phyloP scores from a whole-genome alignment of 1,140 invertebrate genomes.

The Drosophila sucinea region DNA sequence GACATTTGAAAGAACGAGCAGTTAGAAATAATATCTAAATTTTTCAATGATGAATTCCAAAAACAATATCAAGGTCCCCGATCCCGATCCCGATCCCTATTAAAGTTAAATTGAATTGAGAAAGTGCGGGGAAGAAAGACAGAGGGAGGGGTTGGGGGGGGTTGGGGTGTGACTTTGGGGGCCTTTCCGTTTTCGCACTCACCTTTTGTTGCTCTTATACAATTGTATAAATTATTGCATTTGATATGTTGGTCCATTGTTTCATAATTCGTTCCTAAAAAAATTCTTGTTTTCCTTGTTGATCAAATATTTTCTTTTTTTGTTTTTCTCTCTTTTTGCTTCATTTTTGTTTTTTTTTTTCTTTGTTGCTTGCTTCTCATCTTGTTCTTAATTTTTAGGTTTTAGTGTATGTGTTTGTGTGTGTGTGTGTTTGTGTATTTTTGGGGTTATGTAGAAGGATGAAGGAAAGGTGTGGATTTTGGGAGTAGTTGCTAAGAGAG shows the following conservation, averaged over 20 bases:
- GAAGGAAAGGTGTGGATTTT: conserved; percentile 3
- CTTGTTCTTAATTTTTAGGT: conserved; percentile 25
- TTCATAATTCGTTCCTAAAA: conserved; percentile 82
- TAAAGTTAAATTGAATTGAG: too few species aligned
- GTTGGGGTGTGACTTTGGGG: too few species aligned
- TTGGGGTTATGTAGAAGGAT: not conserved
- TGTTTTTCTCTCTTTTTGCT: conserved; percentile 21
- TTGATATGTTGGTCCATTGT: conserved; percentile 83
- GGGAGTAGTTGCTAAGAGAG: conserved; percentile 30
- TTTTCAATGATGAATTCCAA: too few species aligned
- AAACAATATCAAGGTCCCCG: too few species aligned
- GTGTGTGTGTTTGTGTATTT: conserved; percentile 24
- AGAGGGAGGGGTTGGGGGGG: too few species aligned
- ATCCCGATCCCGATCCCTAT: too few species aligned
- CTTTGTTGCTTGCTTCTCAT: conserved; percentile 7
- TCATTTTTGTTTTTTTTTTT: conserved; percentile 12
- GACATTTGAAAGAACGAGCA: too few species aligned
- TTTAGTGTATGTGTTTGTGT: conserved; percentile 22
- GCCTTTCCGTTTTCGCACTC: not conserved
- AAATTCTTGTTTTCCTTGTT: conserved; percentile 72
- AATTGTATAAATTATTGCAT: conserved; percentile 81
- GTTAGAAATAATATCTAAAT: too few species aligned
- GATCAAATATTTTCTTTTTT: conserved; percentile 24
- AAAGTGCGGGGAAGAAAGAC: too few species aligned
- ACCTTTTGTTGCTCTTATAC: conserved; percentile 73